Base-by-base conservation (phyloP, 2,113 vertebrate species). In the Dermatemys mawii region DNA sequence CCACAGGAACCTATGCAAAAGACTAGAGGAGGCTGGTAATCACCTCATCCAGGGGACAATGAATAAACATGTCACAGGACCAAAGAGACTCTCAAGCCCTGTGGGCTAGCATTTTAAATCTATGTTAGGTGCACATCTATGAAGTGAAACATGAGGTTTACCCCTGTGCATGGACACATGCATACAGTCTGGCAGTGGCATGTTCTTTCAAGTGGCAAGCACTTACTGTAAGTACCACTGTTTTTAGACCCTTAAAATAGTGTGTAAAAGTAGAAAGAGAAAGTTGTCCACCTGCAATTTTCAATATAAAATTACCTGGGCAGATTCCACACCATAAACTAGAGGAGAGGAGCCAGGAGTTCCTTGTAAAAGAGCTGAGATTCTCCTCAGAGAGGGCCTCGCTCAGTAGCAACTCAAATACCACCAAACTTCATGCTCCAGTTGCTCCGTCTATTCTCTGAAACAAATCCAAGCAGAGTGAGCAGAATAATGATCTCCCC, bases 61-160 rank as follows among this genome's bases (percentile, higher is more conserved):
- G 90, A 93, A 87, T 80, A 96, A 95, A 86, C 55, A 81, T 7
- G 16, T 55, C 50, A 32, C 12, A 46, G 55, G 91, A 90, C 88
- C 91, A 97, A 96, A 95, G 63, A 93, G 86, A 78, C 48, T 81
- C 2, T 78, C 48, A 83, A 91, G 63, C 80, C 73, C 83, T 26
- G 44, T 8, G 53, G 90, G 94, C 92, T 94, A 89, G 46, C 92
- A 93, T 94, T 96, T 96, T 93, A 91, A 94, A 93, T 95, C 41
- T 44, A 84, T 80, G 83, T 92, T 93, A 87, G 82, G 93, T 75
- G 79, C 21, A 4, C 86, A 80, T 73, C 95, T 90, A 63, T 91
- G 93, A 90, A 95, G 90, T 32, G 94, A 84, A 96, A 94, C 46
- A 63, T 1, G 51, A 81, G 22, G 90, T 75, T 54, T 49, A 82